Evolutionary conservation across 1,140 invertebrate genomes (phyloP), one percentile per base, ranked within the genome.

Genomic region (Tetramorium parvispinum): DNA sequence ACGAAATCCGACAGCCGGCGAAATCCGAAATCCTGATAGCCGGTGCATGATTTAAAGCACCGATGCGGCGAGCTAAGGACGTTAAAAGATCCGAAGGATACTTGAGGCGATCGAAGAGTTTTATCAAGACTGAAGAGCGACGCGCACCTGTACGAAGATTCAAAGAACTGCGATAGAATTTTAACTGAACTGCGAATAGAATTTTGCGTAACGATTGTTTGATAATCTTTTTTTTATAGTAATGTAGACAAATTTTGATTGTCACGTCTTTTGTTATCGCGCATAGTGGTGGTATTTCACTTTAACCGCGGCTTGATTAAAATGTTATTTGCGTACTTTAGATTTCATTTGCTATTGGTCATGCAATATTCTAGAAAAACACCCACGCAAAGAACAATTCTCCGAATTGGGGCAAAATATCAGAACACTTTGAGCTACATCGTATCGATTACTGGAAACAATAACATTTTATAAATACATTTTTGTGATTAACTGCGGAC

Each of bases 41-140:
- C 18, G 53, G 16, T 63, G 53, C 53, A 75, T 88, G 68, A 49
- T 78, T 73, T 59, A 88, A 57, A 85, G 46, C 68, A 21, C 27
- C n/a, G 61, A 53, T 66, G 77, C 61, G 49, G 63, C 13, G 32
- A 55, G 43, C 13, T 37, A 55, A 70, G 46, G 18, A 32, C 11
- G n/a, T 5, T 40, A 5, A 16, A 66, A 65, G 40, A 46, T 7
- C 5, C 40, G 49, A 68, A 37, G 43, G 18, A 70, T 3, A 24
- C 46, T 27, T 57, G 2, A 37, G 24, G 16, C 10, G 46, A 68
- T 40, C 46, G 27, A 37, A 55, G 21, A 70, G 32, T 40, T 70
- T 81, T 70, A 53, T 70, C 37, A 11, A 55, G n/a, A 79, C 61
- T 0, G 21, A 37, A 6, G 16, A 18, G n/a, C 53, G 32, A 55